Percentiles rank a stretch among this genome's conserved stretches.
Conservation (phyloP, 2,888 invertebrate species). For the Marronus borbonicus region DNA sequence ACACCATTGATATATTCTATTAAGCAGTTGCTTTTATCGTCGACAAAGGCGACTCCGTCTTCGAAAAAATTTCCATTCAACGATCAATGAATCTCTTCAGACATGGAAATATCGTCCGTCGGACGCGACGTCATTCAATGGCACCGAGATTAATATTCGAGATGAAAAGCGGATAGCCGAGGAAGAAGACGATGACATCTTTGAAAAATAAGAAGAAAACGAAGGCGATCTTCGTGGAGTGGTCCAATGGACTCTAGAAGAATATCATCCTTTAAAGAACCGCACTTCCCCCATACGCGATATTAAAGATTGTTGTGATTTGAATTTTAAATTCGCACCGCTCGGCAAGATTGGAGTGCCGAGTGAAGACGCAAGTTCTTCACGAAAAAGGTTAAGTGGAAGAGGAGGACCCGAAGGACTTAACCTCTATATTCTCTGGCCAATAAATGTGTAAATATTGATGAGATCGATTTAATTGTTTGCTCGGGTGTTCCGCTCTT, state of each 20-base stretch:
- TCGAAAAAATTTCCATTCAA: slow-evolving; percentile 15
- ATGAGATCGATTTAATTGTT: slow-evolving; percentile 27
- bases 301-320: slow-evolving; percentile 38
- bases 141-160: slow-evolving; percentile 29
- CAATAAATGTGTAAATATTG: slow-evolving; percentile 33
- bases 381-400: slow-evolving; percentile 18
- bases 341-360: background rate
- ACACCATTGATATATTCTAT: slow-evolving; percentile 29
- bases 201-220: background rate
- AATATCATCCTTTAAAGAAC: background rate
- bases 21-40: slow-evolving; percentile 18
- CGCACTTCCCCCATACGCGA: slow-evolving; percentile 7
- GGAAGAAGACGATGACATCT: background rate
- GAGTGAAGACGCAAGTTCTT: background rate
- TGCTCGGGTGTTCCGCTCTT: background rate
- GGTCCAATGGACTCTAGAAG: background rate
- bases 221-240: background rate
- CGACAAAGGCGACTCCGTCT: background rate
- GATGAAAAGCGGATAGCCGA: background rate
- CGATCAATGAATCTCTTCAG: slow-evolving; percentile 30
- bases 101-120: slow-evolving; percentile 17
- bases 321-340: slow-evolving; percentile 25
- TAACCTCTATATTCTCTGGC: background rate
- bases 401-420: background rate
- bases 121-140: slow-evolving; percentile 21